phyloP scores from a whole-genome alignment of 2,888 invertebrate species.

The Pseudoips prasinana region DNA sequence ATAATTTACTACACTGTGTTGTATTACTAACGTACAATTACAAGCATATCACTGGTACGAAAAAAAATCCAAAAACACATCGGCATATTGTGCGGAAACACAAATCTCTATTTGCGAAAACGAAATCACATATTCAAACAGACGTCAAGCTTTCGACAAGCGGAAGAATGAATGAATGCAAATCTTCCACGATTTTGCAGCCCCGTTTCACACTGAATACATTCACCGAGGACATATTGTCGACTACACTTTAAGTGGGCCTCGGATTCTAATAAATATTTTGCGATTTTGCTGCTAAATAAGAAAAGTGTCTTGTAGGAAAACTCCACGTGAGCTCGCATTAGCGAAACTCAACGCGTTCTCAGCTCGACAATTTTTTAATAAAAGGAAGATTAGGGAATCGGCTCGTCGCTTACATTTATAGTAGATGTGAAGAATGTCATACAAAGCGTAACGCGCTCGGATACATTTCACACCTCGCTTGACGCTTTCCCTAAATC shows the following conservation, averaged over 20 bases:
- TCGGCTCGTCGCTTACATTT: conserved; percentile 66
- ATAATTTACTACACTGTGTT: no score
- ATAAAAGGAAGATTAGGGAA: conserved; percentile 72
- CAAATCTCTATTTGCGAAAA: conserved; percentile 43
- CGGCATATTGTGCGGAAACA: conserved; percentile 39
- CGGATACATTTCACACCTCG: conserved; percentile 79
- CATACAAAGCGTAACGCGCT: conserved; percentile 72
- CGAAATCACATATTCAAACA: conserved; percentile 69
- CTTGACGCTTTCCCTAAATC: conserved; percentile 78
- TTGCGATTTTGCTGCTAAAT: conserved; percentile 18
- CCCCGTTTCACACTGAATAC: conserved; percentile 40
- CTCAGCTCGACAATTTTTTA: conserved; percentile 65
- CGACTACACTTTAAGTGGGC: conserved; percentile 19
- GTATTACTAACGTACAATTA: no score
- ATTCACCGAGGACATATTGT: conserved; percentile 30
- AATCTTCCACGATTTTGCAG: conserved; percentile 46
- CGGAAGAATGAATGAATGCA: conserved; percentile 53
- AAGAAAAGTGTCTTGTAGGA: neutral
- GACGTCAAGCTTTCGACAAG: conserved; percentile 50
- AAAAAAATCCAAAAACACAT: conserved; percentile 32
- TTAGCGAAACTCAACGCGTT: conserved; percentile 13
- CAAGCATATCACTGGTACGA: conserved; percentile 15
- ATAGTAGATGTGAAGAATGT: conserved; percentile 73
- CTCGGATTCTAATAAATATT: conserved; percentile 19
- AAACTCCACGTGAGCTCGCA: neutral